Base-by-base conservation (phyloP, 2,888 invertebrate species). In the Melanophora roralis region DNA sequence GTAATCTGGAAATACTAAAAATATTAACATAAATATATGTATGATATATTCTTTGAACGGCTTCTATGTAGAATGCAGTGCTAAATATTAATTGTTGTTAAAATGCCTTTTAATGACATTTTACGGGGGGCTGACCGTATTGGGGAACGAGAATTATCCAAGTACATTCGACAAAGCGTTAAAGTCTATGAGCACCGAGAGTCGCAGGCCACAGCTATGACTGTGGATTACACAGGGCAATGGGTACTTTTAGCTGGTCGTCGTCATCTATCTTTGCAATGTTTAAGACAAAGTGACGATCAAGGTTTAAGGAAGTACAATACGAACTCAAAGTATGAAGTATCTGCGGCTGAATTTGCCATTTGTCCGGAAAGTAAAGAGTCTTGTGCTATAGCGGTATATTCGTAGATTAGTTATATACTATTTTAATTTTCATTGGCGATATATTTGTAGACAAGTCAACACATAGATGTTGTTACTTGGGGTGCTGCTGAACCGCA, bases 281-380 rank as follows among this genome's bases (percentile, higher is more conserved):
- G 94, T 84, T 90, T 97, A 57, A 87, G 87, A 0, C 85, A 88
- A 60, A 89, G 89, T 23, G 88, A 89, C 60, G 85, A 84, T 93
- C 88, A 88, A 64, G 85, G 84, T 93, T 84, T 96, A 9, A 93
- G 94, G 82, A 96, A 96, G 85, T 95, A 96, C 86, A 94, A 95
- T 32, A 92, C 97, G 19, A 95, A 97, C 86, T 97, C 97, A 87
- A 97, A 98, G 91, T 97, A 97, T 90, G 97, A 98, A 88, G 96
- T 97, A 0, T 95, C 95, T 4, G 95, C 96, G 12, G 96, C 97
- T 0, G 97, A 97, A 90, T 98, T 97, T 95, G 97, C 96, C 88
- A 96, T 96, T 62, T 95, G 94, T 45, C 91, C 93, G 67, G 92
- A 93, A 64, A 94, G 95, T 72, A 93, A 93, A 86, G 94, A 95